Conservation (phyloP, 2,888 invertebrate species). For the Acleris literana region DNA sequence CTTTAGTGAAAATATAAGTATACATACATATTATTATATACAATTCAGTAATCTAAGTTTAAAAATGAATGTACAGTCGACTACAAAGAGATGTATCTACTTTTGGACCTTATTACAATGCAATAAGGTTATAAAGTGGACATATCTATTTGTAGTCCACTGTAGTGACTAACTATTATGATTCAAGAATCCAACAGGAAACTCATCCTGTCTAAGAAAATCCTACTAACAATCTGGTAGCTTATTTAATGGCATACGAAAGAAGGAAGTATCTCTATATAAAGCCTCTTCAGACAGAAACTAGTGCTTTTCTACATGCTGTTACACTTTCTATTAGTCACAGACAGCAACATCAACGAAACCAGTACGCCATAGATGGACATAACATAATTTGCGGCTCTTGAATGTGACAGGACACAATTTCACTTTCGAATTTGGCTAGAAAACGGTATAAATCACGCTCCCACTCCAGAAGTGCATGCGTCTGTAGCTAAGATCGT, state of each 20-base stretch:
- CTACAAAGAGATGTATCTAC: too few species aligned
- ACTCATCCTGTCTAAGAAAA: neutral
- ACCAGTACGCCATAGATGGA: conserved; percentile 9
- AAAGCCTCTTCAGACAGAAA: conserved; percentile 18
- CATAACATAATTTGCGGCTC: conserved; percentile 5
- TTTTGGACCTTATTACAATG: too few species aligned
- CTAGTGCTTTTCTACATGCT: conserved; percentile 22
- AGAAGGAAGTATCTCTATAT: conserved; percentile 24
- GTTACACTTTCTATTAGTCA: conserved; percentile 22
- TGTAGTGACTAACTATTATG: too few species aligned
- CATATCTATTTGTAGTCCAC: too few species aligned
- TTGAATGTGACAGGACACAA: conserved; percentile 11
- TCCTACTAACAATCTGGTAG: too few species aligned
- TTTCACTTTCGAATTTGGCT: conserved; percentile 11
- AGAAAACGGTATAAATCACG: neutral
- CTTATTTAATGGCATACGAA: conserved; percentile 13
- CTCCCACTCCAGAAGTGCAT: neutral
- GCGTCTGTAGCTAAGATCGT: neutral
- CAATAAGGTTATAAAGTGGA: too few species aligned
- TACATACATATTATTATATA: too few species aligned
- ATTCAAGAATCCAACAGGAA: neutral
- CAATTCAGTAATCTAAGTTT: too few species aligned
- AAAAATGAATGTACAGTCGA: too few species aligned
- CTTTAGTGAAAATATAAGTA: neutral
- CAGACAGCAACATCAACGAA: conserved; percentile 10